Base-by-base conservation (phyloP, 2,888 invertebrate genomes). In the Temnothorax unifasciatus region DNA sequence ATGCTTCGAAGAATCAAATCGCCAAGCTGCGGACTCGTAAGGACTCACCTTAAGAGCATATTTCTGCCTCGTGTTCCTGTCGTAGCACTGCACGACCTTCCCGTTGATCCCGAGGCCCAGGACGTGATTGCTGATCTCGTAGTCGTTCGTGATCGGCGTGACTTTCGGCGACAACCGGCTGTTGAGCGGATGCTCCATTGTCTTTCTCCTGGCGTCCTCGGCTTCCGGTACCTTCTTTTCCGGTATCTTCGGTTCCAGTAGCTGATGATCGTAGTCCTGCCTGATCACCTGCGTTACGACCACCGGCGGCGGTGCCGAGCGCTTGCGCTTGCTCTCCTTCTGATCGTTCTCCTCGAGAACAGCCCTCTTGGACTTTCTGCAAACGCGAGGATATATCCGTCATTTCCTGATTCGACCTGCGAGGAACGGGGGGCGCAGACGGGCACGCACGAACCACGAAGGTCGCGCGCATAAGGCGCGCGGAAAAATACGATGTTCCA, bases 91-190 rank as follows among this genome's bases (percentile, higher is more conserved):
- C 25, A 99, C 98, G 77, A 99, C 99, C 96, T 99, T 99, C 87
- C 99, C 99, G 95, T 99, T 99, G 91, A 99, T 99, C 15, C 99
- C 99, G 87, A 99, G 96, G 64, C 99, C 99, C 86, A 99, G 96
- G 63, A 99, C 99, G 87, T 97, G 98, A 93, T 97, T 98, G 52
- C 98, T 98, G 93, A 99, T 98, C 94, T 97, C 97, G 95, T 98
- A 99, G 95, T 99, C 99, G 87, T 98, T 97, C 71, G 97, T 97
- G 90, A 99, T 97, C 66, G 97, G 97, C 76, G 97, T 97, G 91
- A 97, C 96, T 96, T 98, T 99, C 59, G 97, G 96, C 71, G 77
- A 77, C 59, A 94, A 91, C 44, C 95, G 92, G n/a, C 88, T 94
- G 44, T 89, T 79, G n/a, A 90, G 64, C 68, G 90, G 57, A 57